Base-by-base conservation (phyloP, 2,113 vertebrate species). In the Ovis canadensis region DNA sequence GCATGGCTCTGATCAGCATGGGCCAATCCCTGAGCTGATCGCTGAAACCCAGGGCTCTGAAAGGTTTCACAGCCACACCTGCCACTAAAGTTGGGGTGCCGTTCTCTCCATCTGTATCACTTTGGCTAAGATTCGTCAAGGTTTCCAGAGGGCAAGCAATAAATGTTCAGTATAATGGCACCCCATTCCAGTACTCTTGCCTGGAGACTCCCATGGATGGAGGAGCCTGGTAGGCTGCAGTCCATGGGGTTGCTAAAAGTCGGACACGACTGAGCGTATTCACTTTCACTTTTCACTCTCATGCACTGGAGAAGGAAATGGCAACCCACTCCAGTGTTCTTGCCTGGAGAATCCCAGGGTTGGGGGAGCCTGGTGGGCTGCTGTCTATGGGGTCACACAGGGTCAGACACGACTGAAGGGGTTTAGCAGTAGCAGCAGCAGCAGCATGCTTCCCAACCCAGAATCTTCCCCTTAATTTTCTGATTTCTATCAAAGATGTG, bases 231-330 rank as follows among this genome's bases (percentile, higher is more conserved):
- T 59, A 2, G 57, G 25, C 57, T 59, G 57, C 25, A 12, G 57
- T 59, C 57, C 57, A 59, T 27, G 25, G 57, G 23, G 10, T 59
- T 4, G 0, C 57, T 5, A 59, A 27, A 25, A 59, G 57, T 59
- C 25, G 0, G 10, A 59, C 23, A 11, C 0, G 23, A 59, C 57
- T 59, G 57, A 27, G 23, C 23, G 0, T 15, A 1, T 59, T 59
- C 23, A 25, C 57, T 59, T 59, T 59, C 23, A 59, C 10, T 59
- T 57, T 57, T 55, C 54, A 55, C 54, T 55, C 8, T 57, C 57
- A 25, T 59, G 57, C 57, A 59, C 0, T 59, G 57, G 57, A 59
- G 57, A 59, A 59, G 23, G 23, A 59, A 27, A 59, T 59, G 57
- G 57, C 57, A 59, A 59, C 1, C 23, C 57, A 27, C 9, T 59